Conservation (phyloP, 2,113 vertebrate genomes). For the Nansenia antarctica region DNA sequence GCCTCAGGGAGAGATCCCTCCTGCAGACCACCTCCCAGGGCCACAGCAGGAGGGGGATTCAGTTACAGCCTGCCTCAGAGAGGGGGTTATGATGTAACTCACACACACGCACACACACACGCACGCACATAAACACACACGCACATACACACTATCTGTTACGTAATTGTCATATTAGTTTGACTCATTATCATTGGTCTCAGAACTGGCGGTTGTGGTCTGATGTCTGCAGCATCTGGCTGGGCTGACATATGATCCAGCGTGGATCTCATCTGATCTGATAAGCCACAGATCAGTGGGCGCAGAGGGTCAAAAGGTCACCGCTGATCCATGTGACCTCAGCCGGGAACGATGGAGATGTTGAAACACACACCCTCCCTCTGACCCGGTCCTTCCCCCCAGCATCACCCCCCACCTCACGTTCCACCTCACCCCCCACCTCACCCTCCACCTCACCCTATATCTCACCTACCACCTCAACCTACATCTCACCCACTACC, state of each 20-base stretch:
- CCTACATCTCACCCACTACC: constrained; percentile 10
- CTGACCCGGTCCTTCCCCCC: constrained; percentile 47
- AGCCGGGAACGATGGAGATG: constrained; percentile 39
- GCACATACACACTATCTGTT: background rate
- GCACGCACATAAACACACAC: constrained; percentile 13
- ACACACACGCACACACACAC: constrained; percentile 35
- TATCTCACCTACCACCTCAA: too few relatives aligned
- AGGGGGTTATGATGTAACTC: constrained; percentile 29
- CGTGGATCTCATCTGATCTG: constrained; percentile 14
- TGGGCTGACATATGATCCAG: constrained; percentile 10
- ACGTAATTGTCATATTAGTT: background rate
- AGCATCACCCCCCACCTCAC: background rate
- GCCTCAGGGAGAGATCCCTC: constrained; percentile 59
- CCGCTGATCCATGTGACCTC: constrained; percentile 39
- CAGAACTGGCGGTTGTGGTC: background rate
- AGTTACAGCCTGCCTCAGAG: constrained; percentile 63
- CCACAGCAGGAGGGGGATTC: constrained; percentile 66
- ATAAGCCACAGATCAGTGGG: constrained; percentile 39
- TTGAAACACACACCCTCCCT: constrained; percentile 44
- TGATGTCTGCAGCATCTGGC: background rate
- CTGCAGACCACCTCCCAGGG: constrained; percentile 72
- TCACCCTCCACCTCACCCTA: constrained; percentile 6
- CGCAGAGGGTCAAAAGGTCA: constrained; percentile 32
- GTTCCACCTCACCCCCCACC: constrained; percentile 2
- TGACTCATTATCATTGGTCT: background rate